Base-by-base conservation (phyloP, 2,113 vertebrate species). In the Suncus etruscus region DNA sequence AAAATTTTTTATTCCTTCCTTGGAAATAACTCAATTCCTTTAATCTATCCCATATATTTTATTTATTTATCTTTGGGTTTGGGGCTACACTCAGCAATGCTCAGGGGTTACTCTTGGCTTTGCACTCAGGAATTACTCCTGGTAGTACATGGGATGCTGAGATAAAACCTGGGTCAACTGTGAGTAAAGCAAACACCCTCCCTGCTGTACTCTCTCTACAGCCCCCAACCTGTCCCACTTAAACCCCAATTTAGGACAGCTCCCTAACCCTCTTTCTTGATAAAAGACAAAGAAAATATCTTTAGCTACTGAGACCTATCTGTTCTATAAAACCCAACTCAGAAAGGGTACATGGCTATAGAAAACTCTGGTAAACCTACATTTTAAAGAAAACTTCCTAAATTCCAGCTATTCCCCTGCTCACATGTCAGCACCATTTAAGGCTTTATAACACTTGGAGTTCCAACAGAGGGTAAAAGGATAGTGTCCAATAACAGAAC, bases 241-340 rank as follows among this genome's bases (percentile, higher is more conserved):
- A 95, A 86, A 48, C 29, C 61, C 90, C 91, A 81, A 87, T 82
- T 82, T 72, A 89, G 79, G 61, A 31, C 81, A 93, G 78, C 45
- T 16, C 45, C 78, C 27, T 83, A 90, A 65, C 4, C 3, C 22
- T 83, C 58, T 78, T 92, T 22, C 80, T 87, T 74, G 22, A 25
- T 83, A 87, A 84, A 90, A 20, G 2, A 39, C 50, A 79, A 81
- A 69, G 3, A 45, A 86, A 87, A 68, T 73, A 25, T 27, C 27
- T 61, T 81, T 24, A 92, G 54, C 31, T 51, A 68, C 7, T 69
- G 72, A 77, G 77, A 48, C 29, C 25, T 58, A 54, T 82, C 22
- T 85, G 58, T 76, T 82, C 51, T 70, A 77, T 92, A 93, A 85
- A 90, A 73, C 25, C 20, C 58, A 90, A 68, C 24, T 8, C 24